Evolutionary conservation across 2,888 invertebrate species (phyloP), one percentile per base, ranked within the genome.

Genomic region (Drosophila prostipennis): DNA sequence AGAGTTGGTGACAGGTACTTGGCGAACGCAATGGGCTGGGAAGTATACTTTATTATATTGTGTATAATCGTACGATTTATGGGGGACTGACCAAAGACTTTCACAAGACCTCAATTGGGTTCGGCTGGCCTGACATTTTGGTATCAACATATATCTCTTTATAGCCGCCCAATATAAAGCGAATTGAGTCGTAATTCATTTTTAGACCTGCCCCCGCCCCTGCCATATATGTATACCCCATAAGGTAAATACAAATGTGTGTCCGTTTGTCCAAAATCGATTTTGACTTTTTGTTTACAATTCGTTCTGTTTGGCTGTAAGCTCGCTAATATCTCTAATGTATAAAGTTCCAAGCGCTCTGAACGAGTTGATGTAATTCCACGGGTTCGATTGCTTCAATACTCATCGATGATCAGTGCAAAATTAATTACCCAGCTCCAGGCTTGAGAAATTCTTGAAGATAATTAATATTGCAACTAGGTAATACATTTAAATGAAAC

Each of bases 31-130:
- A 73, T 69, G 58, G 58, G 58, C 68, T 48, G 14, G 19, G 39
- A 53, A 59, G 40, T 65, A 58, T 61, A 55, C 57, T 46, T 60
- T 61, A 67, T 61, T 72, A 42, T 70, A 48, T 55, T 60, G 52
- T 72, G 59, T 71, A 78, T 80, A 73, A 80, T 83, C 84, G 59
- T 23, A 46, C 53, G 75, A 80, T 83, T 83, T 80, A 78, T 71
- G 68, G 51, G 14, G 40, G 11, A 40, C 45, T 51, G 71, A 34
- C 76, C 45, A 51, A 63, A 51, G 61, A 45, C 29, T 51, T 60
- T 37, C 58, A 54, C 49, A 55, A 58, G 67, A 53, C 45, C 42
- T 48, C 26, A 49, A 43, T 56, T 29, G 42, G 16, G 63, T 51
- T 51, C 43, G 29, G 23, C 59, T 45, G 61, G 40, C 58, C 46